Base-by-base conservation (phyloP, 2,888 invertebrate genomes). In the Cephus nigrinus region DNA sequence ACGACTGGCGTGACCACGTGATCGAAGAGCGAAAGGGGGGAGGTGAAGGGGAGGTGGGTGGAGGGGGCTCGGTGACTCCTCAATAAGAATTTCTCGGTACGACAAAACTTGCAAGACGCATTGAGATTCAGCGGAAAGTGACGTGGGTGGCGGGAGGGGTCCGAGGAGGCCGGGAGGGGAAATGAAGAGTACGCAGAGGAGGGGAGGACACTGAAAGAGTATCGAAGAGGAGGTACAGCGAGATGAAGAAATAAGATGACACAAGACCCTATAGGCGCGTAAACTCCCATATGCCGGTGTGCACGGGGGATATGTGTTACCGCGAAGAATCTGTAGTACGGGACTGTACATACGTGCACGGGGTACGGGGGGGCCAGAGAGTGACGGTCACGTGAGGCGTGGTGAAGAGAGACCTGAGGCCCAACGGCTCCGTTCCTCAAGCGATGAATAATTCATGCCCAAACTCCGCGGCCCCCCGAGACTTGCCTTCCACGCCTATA, bases 401-500 rank as follows among this genome's bases (percentile, higher is more conserved):
- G 84, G 83, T 85, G 82, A 84, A 82, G 83, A 82, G 83, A 84
- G 36, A 36, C 36, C 83, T 82, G 81, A 83, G 81, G 83, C 86
- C 87, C 87, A 86, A 86, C 86, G 84, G 83, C 85, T 86, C 23
- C 84, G 82, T 83, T 82, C 81, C 82, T 83, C 84, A 80, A 84
- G 85, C 81, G 77, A 89, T 90, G 90, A 90, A 90, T 90, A 88
- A 90, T 90, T 90, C 90, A 90, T 83, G 83, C 85, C 83, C 82
- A 40, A 75, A 78, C 75, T 75, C 80, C 76, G 75, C 69, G 68
- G 68, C 68, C 32, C 68, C 32, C 81, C 78, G 75, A 79, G 78
- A 78, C 80, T 80, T 76, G 74, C 71, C 75, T 77, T 73, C 76
- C 72, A 80, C 78, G 82, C 78, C 84, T 82, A 84, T 81, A 78